phyloP scores from a whole-genome alignment of 1,140 invertebrate species.

The Cotesia typhae region DNA sequence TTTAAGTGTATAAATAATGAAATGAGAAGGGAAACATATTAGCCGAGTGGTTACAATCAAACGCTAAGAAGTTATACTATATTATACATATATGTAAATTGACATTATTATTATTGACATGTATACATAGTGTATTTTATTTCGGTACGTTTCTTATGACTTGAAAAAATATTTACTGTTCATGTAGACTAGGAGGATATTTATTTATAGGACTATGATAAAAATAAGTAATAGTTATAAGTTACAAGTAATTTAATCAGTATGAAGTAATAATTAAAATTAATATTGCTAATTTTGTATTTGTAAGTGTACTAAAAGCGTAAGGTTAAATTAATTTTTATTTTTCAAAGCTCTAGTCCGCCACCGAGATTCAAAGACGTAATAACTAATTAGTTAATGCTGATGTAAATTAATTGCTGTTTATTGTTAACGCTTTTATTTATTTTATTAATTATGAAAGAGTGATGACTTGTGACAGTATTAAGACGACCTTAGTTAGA shows the following conservation, averaged over 20 bases:
- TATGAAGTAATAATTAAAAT: neutral
- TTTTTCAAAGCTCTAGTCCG: no score
- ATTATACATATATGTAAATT: constrained; percentile 35
- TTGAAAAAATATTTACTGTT: no score
- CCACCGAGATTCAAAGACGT: no score
- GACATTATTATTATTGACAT: constrained; percentile 1
- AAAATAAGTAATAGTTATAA: constrained; percentile 13
- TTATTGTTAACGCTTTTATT: no score
- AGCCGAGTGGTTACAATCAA: neutral
- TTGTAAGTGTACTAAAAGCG: constrained; percentile 5
- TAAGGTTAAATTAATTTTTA: no score
- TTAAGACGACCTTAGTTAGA: constrained; percentile 48
- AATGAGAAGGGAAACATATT: neutral
- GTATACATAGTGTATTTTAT: constrained; percentile 47
- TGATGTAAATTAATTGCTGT: no score
- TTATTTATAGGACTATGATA: constrained; percentile 38
- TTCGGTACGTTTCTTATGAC: no score
- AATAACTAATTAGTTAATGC: no score
- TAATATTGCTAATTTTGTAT: constrained; percentile 50
- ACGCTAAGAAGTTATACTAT: no score
- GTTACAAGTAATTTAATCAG: neutral
- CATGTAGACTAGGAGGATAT: constrained; percentile 21
- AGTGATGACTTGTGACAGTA: neutral
- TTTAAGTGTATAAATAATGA: neutral
- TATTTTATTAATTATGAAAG: neutral